Base-by-base conservation (phyloP, 2,888 invertebrate species). In the Cyclophora albipunctata region DNA sequence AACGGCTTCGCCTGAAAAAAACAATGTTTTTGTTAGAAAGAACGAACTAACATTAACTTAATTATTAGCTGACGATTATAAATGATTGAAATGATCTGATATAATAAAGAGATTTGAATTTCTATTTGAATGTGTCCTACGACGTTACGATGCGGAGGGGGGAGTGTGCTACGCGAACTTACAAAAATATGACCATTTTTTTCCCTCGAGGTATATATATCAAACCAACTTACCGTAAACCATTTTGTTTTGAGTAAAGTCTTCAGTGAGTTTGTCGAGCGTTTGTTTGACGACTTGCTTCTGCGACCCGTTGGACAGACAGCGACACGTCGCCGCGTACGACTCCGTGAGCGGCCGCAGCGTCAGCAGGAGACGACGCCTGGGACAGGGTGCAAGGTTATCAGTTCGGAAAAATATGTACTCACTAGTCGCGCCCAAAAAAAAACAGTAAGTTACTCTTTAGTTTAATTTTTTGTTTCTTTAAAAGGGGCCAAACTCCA, bases 1-100 rank as follows among this genome's bases (percentile, higher is more conserved):
- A 47, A 96, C 92, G 68, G 96, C 95, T 81, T 98, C 97, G 60
- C 94, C 97, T 97, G 81, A 3, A 60, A 67, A 20, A 20, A 20
- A 20, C 20, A 20, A 20, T 20, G 20, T 20, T 20, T 20, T 20
- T 20, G 20, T 20, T 20, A 20, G 20, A 20, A 20, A 20, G 20
- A 20, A 2, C 20, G 20, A 1, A 20, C 20, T 20, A 2, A 20
- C 20, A 20, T 20, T 20, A 20, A 20, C 20, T 1, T 45, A 52
- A 49, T 45, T 43, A 46, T 4, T 46, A 40, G 7, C 4, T 20
- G 20, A 20, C 20, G 20, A 20, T 20, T 20, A 20, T 20, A 20
- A 20, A 20, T 20, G 20, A 20, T 20, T 20, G 20, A 1, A 20
- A 20, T 20, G 20, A 20, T 20, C 20, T 20, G 20, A 20, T 20